Conservation (phyloP, 2,888 invertebrate species). For the Lottia scabra region DNA sequence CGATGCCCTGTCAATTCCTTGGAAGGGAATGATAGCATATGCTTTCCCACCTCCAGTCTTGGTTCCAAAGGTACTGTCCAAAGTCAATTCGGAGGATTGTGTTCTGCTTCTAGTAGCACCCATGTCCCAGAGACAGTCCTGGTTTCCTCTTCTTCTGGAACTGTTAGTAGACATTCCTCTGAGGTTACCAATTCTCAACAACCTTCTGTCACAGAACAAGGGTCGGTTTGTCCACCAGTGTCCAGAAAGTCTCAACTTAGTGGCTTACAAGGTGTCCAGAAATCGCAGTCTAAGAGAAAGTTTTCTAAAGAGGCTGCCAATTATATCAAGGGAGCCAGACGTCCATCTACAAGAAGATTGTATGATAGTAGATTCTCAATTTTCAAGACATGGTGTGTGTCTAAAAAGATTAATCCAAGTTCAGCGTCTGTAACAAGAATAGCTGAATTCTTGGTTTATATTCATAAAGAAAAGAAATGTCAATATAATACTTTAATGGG, state of each 20-base stretch:
- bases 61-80: not conserved
- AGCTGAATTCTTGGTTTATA: too few relatives aligned
- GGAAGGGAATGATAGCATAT: not conserved
- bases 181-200: not conserved
- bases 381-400: not conserved
- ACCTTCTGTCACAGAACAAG: not conserved
- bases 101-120: not conserved
- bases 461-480: not conserved
- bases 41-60: not conserved
- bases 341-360: not conserved
- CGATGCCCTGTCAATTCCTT: not conserved
- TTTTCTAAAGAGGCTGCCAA: not conserved
- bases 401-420: not conserved
- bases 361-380: not conserved
- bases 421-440: not conserved
- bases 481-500: not conserved
- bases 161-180: not conserved
- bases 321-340: not conserved
- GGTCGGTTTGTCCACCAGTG: not conserved
- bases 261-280: not conserved
- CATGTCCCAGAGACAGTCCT: not conserved
- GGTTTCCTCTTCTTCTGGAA: constrained; percentile 1
- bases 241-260: not conserved
- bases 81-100: not conserved
- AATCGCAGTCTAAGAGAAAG: not conserved